Conservation (phyloP, 2,888 invertebrate species). For the Drosophila neotestacea region DNA sequence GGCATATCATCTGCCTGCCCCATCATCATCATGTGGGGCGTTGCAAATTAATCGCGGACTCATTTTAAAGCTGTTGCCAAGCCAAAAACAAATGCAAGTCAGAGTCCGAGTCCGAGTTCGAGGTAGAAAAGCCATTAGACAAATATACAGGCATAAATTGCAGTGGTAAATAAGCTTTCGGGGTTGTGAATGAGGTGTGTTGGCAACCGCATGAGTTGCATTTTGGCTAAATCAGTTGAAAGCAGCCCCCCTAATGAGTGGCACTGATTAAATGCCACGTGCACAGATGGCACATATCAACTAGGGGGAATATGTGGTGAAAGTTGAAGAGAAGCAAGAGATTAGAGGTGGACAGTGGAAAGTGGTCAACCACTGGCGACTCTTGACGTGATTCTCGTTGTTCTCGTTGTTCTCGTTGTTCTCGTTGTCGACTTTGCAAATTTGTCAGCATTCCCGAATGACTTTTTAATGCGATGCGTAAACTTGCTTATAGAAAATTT, state of each 20-base stretch:
- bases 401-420: slow-evolving; percentile 9
- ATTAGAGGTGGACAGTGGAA: slow-evolving; percentile 9
- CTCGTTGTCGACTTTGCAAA: slow-evolving; percentile 32
- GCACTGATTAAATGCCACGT: slow-evolving; percentile 70
- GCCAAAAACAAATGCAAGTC: slow-evolving; percentile 58
- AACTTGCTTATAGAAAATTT: slow-evolving; percentile 45
- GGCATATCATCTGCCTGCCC: slow-evolving; percentile 17
- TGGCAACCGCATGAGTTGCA: slow-evolving; percentile 73
- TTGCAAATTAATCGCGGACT: slow-evolving; percentile 38
- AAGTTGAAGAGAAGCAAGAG: not conserved
- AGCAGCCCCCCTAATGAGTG: slow-evolving; percentile 54
- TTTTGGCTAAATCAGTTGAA: slow-evolving; percentile 59
- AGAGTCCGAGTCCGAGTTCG: slow-evolving; percentile 5
- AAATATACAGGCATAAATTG: slow-evolving; percentile 43
- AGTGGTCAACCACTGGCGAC: slow-evolving; percentile 62
- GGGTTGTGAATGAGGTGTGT: slow-evolving; percentile 13
- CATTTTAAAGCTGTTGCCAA: slow-evolving; percentile 55
- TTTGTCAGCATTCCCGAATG: slow-evolving; percentile 39
- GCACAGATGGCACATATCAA: slow-evolving; percentile 49
- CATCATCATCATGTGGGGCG: slow-evolving; percentile 20
- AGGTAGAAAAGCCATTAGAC: slow-evolving; percentile 31
- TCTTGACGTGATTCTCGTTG: slow-evolving; percentile 7
- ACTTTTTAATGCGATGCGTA: slow-evolving; percentile 57
- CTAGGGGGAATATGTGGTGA: not conserved
- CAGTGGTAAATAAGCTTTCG: slow-evolving; percentile 15